Percentiles rank a stretch among this genome's conserved stretches.
These are phyloP conservation scores for Alligator mississippiensis DNA, from an alignment of 2,113 vertebrate species.

Conservation along the genomic window DNA sequence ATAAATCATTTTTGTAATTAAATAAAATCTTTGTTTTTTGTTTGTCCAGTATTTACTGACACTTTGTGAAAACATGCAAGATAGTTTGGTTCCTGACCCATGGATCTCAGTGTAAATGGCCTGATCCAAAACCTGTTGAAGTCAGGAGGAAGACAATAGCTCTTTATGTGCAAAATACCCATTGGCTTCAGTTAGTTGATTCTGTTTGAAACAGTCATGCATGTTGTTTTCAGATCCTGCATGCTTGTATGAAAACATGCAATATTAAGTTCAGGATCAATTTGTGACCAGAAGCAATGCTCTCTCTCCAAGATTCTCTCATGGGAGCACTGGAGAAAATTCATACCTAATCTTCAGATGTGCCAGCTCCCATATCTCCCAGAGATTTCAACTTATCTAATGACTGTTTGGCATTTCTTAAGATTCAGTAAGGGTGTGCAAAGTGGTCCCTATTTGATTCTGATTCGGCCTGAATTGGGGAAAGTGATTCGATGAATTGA, in stretches of 20 bases:
- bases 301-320: neutral
- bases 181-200: neutral
- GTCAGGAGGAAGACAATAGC: neutral
- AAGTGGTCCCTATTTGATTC: neutral
- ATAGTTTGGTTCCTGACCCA: constrained; percentile 3
- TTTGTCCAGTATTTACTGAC: neutral
- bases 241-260: neutral
- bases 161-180: neutral
- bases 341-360: neutral
- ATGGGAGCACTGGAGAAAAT: neutral
- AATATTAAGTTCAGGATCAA: neutral
- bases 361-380: neutral
- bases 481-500: too few relatives aligned
- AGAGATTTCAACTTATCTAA: neutral
- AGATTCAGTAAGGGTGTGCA: neutral
- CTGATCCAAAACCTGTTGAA: neutral
- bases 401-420: neutral
- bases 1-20: neutral
- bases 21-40: neutral
- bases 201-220: neutral
- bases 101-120: neutral
- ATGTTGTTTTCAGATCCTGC: neutral
- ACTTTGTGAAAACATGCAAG: constrained; percentile 6
- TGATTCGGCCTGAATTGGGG: too few relatives aligned
- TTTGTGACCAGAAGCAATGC: neutral